Evolutionary conservation across 2,888 invertebrate genomes (phyloP).

Genomic region (Ligdia adustata): DNA sequence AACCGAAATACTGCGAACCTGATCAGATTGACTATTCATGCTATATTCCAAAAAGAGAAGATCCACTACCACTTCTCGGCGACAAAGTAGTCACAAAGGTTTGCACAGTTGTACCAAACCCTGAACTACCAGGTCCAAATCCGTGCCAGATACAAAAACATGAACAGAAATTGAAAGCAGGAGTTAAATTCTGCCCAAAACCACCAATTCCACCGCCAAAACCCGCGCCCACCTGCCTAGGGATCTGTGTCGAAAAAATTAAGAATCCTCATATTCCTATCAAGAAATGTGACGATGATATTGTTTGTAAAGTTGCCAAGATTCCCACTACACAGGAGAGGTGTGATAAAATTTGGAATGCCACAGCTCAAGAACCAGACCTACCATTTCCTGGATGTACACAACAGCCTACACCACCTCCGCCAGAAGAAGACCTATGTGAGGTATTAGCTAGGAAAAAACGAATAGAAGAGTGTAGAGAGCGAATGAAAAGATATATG

Average conservation of each 20-base stretch:
- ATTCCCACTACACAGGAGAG: conserved; percentile 46
- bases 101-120: conserved; percentile 49
- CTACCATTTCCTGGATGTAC: conserved; percentile 51
- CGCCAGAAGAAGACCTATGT: conserved; percentile 52
- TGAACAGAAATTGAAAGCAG: conserved; percentile 49
- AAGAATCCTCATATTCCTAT: conserved; percentile 53
- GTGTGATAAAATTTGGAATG: conserved; percentile 49
- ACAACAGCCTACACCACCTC: conserved; percentile 48
- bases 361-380: conserved; percentile 41
- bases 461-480: conserved; percentile 48
- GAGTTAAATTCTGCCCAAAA: conserved; percentile 54
- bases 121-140: conserved; percentile 49
- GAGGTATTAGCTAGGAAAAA: conserved; percentile 45
- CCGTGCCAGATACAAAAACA: conserved; percentile 53
- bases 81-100: conserved; percentile 54
- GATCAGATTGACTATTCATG: no score
- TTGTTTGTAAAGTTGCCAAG: conserved; percentile 50
- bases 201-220: conserved; percentile 44
- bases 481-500: conserved; percentile 54
- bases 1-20: no score
- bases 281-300: conserved; percentile 25
- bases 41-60: conserved; percentile 15
- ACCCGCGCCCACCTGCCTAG: conserved; percentile 48
- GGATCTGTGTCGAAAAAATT: conserved; percentile 60
- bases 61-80: no score